Base-by-base conservation (phyloP, 2,797 vertebrate genomes). In the Cirrhinus mrigala region DNA sequence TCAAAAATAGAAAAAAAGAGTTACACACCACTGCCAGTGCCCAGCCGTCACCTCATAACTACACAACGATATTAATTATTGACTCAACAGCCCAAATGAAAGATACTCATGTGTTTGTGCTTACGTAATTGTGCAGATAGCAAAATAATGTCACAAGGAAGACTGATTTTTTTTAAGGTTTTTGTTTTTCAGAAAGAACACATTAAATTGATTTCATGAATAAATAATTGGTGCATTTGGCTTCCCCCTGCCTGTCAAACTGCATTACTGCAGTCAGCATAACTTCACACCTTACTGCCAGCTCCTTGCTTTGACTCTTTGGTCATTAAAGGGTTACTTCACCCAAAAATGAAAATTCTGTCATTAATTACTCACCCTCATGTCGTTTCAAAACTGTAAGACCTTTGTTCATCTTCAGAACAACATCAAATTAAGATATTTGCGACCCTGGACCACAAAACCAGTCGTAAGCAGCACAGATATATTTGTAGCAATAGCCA, bases 191-290 rank as follows among this genome's bases (percentile, higher is more conserved):
- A 12, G 11, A 10, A 24, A 24, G 58, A 22, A 24, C 58, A 27
- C 10, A 62, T 62, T 62, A 3, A 27, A 27, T 7, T 62, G 18
- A 54, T 54, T 33, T 33, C 2, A 33, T 33, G 33, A 33, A 33
- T 18, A 20, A 54, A 54, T 52, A 16, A 16, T 16, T 16, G 15
- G 3, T 37, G 8, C 3, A 24, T 69, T 81, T 69, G 48, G 64
- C 29, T 52, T 54, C 79, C 64, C 66, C 50, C 79, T 81, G 37
- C 68, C 52, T 44, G 50, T 82, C 14, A 80, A 69, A 69, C 46
- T 54, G 20, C 48, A 69, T 18, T 2, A 58, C 37, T 82, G 68
- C 68, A 29, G 20, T 56, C 14, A 40, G 37, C 52, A 46, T 27
- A 46, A 33, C 62, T 33, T 33, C 62, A 80, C 79, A 12, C 52